These are phyloP conservation scores for Albula glossodonta DNA, from an alignment of 2,113 vertebrate genomes.

Conservation along the genomic window DNA sequence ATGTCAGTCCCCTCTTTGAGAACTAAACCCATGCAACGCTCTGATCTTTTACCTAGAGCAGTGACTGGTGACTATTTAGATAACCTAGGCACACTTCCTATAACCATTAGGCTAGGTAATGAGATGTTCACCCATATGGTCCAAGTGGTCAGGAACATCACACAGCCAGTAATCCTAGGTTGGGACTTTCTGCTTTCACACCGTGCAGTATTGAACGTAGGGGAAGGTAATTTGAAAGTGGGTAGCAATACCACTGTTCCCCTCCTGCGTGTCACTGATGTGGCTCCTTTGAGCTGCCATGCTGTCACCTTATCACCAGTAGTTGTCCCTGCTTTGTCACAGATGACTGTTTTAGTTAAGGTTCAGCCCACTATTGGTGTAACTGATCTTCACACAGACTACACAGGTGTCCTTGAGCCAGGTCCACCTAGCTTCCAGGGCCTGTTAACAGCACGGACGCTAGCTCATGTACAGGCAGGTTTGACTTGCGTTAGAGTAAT, in stretches of 20 bases:
- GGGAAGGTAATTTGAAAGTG: slow-evolving; percentile 6
- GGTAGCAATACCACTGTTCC: not conserved
- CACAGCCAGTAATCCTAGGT: slow-evolving; percentile 9
- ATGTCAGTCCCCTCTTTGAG: too few relatives aligned
- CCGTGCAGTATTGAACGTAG: slow-evolving; percentile 5
- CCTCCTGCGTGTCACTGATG: not conserved
- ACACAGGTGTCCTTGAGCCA: slow-evolving; percentile 18
- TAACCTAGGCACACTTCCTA: slow-evolving; percentile 14
- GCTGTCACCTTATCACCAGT: slow-evolving; percentile 18
- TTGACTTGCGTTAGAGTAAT: slow-evolving; percentile 6
- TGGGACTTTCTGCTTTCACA: slow-evolving; percentile 14
- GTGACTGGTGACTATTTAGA: slow-evolving; percentile 22
- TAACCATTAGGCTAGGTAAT: slow-evolving; percentile 19
- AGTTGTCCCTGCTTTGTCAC: not conserved
- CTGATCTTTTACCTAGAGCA: too few relatives aligned
- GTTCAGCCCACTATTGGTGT: slow-evolving; percentile 6
- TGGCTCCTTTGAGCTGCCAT: slow-evolving; percentile 9
- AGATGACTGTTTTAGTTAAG: slow-evolving; percentile 22
- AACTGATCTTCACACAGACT: not conserved
- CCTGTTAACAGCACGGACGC: slow-evolving; percentile 8
- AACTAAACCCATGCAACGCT: too few relatives aligned
- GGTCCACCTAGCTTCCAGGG: not conserved
- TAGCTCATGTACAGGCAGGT: slow-evolving; percentile 15
- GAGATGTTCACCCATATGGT: slow-evolving; percentile 19
- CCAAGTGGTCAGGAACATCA: slow-evolving; percentile 13